phyloP scores from a whole-genome alignment of 2,113 vertebrate genomes.

The Callopanchax toddi region DNA sequence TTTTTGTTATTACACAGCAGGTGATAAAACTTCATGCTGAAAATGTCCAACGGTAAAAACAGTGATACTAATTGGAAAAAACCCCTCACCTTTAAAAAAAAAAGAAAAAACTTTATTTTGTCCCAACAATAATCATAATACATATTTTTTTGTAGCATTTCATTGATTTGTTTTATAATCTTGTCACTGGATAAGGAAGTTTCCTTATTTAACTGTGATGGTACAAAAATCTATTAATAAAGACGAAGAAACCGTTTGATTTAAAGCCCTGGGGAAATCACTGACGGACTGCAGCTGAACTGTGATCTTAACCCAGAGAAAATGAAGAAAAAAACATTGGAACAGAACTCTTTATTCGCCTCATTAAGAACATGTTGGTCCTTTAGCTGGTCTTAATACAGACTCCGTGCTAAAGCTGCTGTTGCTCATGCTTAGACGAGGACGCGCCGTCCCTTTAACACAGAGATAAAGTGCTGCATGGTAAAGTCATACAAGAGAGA shows the following conservation, averaged over 20 bases:
- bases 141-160: too few species aligned
- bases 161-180: too few species aligned
- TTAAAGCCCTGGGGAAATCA: slow-evolving; percentile 25
- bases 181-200: too few species aligned
- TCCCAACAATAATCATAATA: too few species aligned
- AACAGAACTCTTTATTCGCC: slow-evolving; percentile 69
- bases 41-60: too few species aligned
- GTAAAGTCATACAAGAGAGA: slow-evolving; percentile 33
- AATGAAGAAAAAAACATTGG: slow-evolving; percentile 20
- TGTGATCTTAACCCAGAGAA: slow-evolving; percentile 40
- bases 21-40: too few species aligned
- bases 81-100: too few species aligned
- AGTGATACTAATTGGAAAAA: too few species aligned
- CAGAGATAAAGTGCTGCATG: slow-evolving; percentile 51
- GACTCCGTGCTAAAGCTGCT: slow-evolving; percentile 51
- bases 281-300: slow-evolving; percentile 30
- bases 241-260: neutral
- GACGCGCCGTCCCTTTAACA: slow-evolving; percentile 51
- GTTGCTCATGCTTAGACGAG: slow-evolving; percentile 29
- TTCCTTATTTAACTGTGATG: neutral
- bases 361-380: slow-evolving; percentile 73
- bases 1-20: too few species aligned
- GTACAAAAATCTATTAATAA: slow-evolving; percentile 14
- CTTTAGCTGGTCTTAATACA: slow-evolving; percentile 67
- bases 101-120: too few species aligned